A percentile compares a stretch with the other conserved stretches of the same genome.
These are phyloP conservation scores for Campopleginae sp. DNA, from an alignment of 2,888 invertebrate species.

Conservation along the genomic window DNA sequence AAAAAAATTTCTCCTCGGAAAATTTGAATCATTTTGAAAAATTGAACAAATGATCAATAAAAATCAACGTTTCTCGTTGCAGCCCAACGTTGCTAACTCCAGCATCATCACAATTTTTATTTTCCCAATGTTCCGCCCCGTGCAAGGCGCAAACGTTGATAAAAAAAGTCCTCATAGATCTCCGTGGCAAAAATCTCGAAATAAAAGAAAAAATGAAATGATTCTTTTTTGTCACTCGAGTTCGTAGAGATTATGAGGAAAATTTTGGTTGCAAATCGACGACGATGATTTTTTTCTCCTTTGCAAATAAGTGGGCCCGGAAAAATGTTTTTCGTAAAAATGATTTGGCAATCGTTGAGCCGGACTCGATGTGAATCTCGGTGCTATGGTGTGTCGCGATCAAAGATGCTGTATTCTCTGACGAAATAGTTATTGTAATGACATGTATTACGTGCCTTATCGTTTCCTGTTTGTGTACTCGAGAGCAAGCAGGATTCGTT, in stretches of 20 bases:
- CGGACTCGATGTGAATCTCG: constrained; percentile 6
- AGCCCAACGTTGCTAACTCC: too few relatives aligned
- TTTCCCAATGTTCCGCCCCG: neutral
- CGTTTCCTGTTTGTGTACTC: constrained; percentile 60
- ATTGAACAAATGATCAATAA: too few relatives aligned
- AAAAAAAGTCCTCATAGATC: neutral
- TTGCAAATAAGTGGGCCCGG: neutral
- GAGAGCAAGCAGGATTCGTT: constrained; percentile 11
- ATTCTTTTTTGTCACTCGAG: neutral
- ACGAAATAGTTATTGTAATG: constrained; percentile 52
- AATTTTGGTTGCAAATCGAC: neutral
- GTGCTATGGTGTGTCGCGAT: constrained; percentile 2
- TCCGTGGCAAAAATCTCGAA: neutral
- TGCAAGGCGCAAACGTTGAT: neutral
- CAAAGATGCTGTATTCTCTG: constrained; percentile 5
- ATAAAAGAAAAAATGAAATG: neutral
- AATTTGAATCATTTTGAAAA: too few relatives aligned
- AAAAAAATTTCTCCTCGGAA: too few relatives aligned
- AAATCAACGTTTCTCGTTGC: too few relatives aligned
- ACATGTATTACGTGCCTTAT: constrained; percentile 72
- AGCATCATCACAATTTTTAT: neutral
- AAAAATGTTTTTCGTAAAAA: neutral
- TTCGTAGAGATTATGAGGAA: neutral
- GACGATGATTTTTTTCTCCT: neutral
- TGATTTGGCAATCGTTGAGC: neutral